Percentiles rank a stretch among this genome's conserved stretches.
These are phyloP conservation scores for Pygoscelis adeliae DNA, from an alignment of 2,113 vertebrate genomes.

Conservation along the genomic window DNA sequence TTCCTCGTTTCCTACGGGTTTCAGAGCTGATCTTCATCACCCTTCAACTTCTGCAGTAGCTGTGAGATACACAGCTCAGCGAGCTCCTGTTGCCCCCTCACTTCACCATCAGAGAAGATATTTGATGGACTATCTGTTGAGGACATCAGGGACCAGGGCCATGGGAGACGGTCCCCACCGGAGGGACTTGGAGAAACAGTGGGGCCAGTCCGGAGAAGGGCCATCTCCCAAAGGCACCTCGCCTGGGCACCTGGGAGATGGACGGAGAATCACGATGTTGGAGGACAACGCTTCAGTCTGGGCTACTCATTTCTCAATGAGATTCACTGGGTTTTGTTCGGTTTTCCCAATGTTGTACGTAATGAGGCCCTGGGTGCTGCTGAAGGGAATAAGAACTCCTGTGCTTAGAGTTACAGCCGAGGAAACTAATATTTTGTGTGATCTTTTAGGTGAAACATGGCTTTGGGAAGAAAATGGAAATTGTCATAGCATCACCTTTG, in stretches of 20 bases:
- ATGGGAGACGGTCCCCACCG: neutral
- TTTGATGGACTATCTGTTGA: neutral
- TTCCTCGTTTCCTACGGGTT: fast-evolving
- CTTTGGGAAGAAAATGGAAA: neutral
- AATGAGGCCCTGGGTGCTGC: neutral
- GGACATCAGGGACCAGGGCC: too few relatives aligned
- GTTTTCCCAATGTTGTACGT: neutral
- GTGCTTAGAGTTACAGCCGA: neutral
- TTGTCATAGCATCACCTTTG: neutral
- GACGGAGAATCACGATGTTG: too few relatives aligned
- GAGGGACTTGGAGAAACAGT: neutral
- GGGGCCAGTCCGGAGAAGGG: neutral
- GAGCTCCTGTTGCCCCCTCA: neutral
- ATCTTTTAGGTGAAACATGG: neutral
- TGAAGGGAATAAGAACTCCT: neutral
- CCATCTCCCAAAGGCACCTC: neutral
- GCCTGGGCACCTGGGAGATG: too few relatives aligned
- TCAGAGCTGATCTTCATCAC: neutral
- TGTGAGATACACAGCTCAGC: neutral
- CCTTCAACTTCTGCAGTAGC: too few relatives aligned
- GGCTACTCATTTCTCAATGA: neutral
- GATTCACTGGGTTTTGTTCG: fast-evolving
- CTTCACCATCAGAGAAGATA: neutral
- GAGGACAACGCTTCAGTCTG: neutral
- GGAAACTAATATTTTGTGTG: neutral